Evolutionary conservation across 1,140 invertebrate genomes (phyloP).

Genomic region (Drosophila pachea): DNA sequence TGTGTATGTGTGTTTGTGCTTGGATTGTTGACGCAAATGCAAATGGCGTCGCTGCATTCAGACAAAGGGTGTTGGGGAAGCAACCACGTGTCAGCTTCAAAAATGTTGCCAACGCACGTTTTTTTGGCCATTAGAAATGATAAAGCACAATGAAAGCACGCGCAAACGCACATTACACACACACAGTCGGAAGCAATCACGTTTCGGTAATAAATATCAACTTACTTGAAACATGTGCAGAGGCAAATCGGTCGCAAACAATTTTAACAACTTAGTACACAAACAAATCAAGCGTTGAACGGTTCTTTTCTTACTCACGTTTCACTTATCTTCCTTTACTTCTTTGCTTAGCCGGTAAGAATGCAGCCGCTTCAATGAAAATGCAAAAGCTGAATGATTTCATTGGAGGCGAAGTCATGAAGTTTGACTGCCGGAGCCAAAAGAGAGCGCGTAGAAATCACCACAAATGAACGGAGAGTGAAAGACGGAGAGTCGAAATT

Average conservation of each 20-base stretch:
- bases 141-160: constrained; percentile 12
- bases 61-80: background rate
- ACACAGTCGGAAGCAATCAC: constrained; percentile 11
- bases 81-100: constrained; percentile 43
- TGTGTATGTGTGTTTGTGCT: constrained; percentile 1
- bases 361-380: constrained; percentile 61
- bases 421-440: constrained; percentile 31
- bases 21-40: constrained; percentile 45
- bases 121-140: constrained; percentile 25
- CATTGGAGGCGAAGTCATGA: constrained; percentile 46
- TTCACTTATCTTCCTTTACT: constrained; percentile 14
- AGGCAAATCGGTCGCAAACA: constrained; percentile 49
- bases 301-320: constrained; percentile 34
- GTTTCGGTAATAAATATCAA: constrained; percentile 25
- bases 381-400: constrained; percentile 70
- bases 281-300: constrained; percentile 24
- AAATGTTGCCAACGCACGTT: constrained; percentile 49
- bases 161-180: constrained; percentile 1
- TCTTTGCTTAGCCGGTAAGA: constrained; percentile 25
- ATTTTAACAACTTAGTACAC: constrained; percentile 32
- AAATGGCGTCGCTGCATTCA: constrained; percentile 41
- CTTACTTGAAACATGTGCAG: constrained; percentile 70
- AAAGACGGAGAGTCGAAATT: constrained; percentile 1
- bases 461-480: background rate
- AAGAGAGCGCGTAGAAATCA: constrained; percentile 12